Conservation (phyloP, 2,113 vertebrate genomes). For the Sigmodon hispidus region DNA sequence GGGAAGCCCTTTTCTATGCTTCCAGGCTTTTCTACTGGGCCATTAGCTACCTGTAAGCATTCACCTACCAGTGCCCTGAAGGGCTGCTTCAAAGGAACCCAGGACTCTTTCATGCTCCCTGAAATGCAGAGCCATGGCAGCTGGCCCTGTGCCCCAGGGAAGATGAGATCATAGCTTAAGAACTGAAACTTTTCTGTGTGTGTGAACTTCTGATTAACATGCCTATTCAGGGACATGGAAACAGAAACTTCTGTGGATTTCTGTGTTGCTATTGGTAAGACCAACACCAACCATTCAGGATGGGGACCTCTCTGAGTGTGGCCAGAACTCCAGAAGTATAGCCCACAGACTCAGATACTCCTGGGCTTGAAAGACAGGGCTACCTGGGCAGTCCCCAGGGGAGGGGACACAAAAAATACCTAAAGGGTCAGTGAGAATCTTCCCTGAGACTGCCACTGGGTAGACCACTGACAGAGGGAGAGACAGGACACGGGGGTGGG, state of each 20-base stretch:
- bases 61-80: background rate
- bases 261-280: background rate
- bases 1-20: background rate
- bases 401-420: background rate
- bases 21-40: background rate
- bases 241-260: background rate
- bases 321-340: background rate
- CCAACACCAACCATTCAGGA: fast-evolving
- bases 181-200: background rate
- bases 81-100: background rate
- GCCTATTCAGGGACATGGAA: background rate
- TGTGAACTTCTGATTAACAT: no score
- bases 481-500: no score
- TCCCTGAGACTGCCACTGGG: background rate
- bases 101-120: background rate
- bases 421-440: background rate
- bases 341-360: background rate
- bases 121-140: background rate
- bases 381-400: background rate
- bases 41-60: background rate
- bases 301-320: background rate
- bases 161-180: background rate
- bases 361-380: background rate
- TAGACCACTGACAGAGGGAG: background rate
- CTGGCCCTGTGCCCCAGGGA: background rate